Evolutionary conservation across 2,113 vertebrate species (phyloP).

Genomic region (Gymnobelideus leadbeateri): DNA sequence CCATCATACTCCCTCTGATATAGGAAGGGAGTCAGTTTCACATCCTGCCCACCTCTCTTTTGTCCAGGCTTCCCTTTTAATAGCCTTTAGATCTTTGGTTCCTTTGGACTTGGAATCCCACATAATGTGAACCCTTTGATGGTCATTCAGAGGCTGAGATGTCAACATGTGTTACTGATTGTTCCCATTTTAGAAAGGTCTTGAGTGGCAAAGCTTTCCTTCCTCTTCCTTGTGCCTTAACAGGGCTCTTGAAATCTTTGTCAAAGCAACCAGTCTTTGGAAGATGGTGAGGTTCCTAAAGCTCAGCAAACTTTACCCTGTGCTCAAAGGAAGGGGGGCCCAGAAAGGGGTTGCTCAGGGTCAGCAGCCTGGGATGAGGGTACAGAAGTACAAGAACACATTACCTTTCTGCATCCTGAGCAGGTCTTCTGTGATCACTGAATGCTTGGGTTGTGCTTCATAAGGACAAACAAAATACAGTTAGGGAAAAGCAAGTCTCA

Average conservation of each 20-base stretch:
- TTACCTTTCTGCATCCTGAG: slow-evolving; percentile 58
- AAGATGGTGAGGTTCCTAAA: too few species aligned
- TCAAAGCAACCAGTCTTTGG: too few species aligned
- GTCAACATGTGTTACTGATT: not conserved
- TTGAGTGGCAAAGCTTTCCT: not conserved
- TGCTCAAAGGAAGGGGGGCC: not conserved
- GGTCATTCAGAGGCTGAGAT: not conserved
- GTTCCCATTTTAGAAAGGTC: too few species aligned
- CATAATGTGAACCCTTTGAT: not conserved
- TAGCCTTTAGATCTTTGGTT: not conserved
- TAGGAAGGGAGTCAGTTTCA: too few species aligned
- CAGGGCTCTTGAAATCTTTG: too few species aligned
- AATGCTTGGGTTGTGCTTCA: not conserved
- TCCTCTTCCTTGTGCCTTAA: too few species aligned
- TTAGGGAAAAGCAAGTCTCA: not conserved
- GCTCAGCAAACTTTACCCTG: too few species aligned
- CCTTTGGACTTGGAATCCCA: not conserved
- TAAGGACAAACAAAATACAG: slow-evolving; percentile 20
- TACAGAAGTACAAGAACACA: not conserved
- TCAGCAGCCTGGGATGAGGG: not conserved
- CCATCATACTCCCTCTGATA: not conserved
- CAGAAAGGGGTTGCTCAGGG: not conserved
- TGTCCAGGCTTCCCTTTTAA: too few species aligned
- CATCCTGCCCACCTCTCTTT: not conserved
- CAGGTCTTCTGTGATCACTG: slow-evolving; percentile 31